Evolutionary conservation across 2,888 invertebrate genomes (phyloP).

Genomic region (Girardia tigrina): DNA sequence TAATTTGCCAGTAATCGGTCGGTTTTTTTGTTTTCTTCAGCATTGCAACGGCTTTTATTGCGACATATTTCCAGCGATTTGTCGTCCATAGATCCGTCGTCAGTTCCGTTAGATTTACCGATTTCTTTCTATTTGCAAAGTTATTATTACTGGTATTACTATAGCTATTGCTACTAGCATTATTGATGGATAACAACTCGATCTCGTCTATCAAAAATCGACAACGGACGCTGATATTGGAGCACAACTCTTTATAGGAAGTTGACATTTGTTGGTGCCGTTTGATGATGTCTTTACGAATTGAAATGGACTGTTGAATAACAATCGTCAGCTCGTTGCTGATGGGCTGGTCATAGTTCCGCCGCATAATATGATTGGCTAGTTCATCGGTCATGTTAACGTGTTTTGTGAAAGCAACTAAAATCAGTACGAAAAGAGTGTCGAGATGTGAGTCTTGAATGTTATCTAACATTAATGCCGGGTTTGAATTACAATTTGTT

Average conservation of each 20-base stretch:
- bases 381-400: neutral
- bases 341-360: neutral
- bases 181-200: conserved; percentile 47
- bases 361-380: neutral
- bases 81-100: neutral
- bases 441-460: neutral
- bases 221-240: conserved; percentile 64
- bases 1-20: neutral
- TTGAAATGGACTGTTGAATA: neutral
- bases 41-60: neutral
- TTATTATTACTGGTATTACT: too few relatives aligned
- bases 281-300: conserved; percentile 45
- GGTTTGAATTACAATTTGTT: neutral
- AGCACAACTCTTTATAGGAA: conserved; percentile 88
- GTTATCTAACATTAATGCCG: neutral
- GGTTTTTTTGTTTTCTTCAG: neutral
- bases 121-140: neutral
- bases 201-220: conserved; percentile 77
- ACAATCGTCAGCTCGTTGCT: neutral
- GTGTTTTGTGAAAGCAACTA: neutral
- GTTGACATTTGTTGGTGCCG: conserved; percentile 75
- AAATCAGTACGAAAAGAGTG: neutral
- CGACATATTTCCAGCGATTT: conserved; percentile 7
- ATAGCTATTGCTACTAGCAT: neutral
- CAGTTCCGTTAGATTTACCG: neutral